These are phyloP conservation scores for Apis dorsata DNA, from an alignment of 1,140 invertebrate genomes.

Conservation along the genomic window DNA sequence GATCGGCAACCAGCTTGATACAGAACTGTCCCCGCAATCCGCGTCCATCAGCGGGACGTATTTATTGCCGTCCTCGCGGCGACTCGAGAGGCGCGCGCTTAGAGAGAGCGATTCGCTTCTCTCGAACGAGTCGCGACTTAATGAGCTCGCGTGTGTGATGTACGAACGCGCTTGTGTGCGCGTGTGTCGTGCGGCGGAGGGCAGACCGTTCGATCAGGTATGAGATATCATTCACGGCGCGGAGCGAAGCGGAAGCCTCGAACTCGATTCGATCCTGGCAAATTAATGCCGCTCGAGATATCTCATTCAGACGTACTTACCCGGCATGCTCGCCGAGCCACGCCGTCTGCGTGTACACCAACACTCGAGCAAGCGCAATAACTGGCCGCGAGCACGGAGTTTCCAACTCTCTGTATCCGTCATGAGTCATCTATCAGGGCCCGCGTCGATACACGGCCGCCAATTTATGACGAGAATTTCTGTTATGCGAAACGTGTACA, in stretches of 20 bases:
- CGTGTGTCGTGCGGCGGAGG: slow-evolving; percentile 30
- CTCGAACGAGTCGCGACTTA: slow-evolving; percentile 47
- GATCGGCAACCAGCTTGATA: slow-evolving; percentile 32
- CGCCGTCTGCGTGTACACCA: neutral
- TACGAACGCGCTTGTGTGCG: neutral
- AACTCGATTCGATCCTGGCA: slow-evolving; percentile 68
- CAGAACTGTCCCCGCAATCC: slow-evolving; percentile 40
- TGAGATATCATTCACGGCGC: slow-evolving; percentile 65
- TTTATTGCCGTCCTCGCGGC: slow-evolving; percentile 50
- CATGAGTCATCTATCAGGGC: slow-evolving; percentile 38
- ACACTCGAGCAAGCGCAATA: slow-evolving; percentile 11
- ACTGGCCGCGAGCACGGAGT: neutral
- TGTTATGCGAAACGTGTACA: slow-evolving; percentile 8
- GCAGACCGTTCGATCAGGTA: slow-evolving; percentile 59
- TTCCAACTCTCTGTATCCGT: slow-evolving; percentile 22
- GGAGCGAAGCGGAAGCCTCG: slow-evolving; percentile 59
- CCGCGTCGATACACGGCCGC: slow-evolving; percentile 6
- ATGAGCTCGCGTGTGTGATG: slow-evolving; percentile 54
- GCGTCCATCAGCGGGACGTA: slow-evolving; percentile 49
- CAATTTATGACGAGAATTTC: slow-evolving; percentile 40
- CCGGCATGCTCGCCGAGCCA: slow-evolving; percentile 28
- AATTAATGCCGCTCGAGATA: slow-evolving; percentile 68
- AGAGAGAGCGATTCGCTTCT: slow-evolving; percentile 7
- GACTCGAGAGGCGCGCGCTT: slow-evolving; percentile 11
- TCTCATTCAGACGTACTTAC: slow-evolving; percentile 62